Evolutionary conservation across 1,140 invertebrate genomes (phyloP).

Genomic region (Mesaphorura yosii): DNA sequence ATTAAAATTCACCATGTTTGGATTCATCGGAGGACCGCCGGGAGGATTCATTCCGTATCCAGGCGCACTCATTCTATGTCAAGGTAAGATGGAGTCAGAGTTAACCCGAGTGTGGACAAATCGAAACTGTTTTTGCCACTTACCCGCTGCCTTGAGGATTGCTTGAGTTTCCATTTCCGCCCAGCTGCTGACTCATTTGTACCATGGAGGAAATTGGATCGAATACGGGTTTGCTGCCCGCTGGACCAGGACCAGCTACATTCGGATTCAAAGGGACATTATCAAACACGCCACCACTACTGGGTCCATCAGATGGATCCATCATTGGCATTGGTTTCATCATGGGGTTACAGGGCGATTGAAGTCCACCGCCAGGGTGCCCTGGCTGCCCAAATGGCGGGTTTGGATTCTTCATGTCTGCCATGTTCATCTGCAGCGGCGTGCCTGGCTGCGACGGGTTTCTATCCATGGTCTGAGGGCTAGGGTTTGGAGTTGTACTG

Average conservation of each 20-base stretch:
- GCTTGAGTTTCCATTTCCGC: slow-evolving; percentile 50
- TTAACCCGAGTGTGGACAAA: background rate
- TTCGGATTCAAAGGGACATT: slow-evolving; percentile 74
- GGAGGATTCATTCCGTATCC: slow-evolving; percentile 37
- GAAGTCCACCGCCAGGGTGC: slow-evolving; percentile 9
- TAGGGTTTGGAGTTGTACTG: slow-evolving; percentile 31
- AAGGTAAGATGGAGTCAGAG: slow-evolving; percentile 5
- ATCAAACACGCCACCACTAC: slow-evolving; percentile 41
- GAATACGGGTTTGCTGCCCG: slow-evolving; percentile 43
- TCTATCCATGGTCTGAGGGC: slow-evolving; percentile 27
- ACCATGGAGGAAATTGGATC: slow-evolving; percentile 86
- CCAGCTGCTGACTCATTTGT: slow-evolving; percentile 84
- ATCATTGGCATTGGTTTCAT: slow-evolving; percentile 35
- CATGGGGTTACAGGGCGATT: slow-evolving; percentile 23
- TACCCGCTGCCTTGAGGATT: slow-evolving; percentile 35
- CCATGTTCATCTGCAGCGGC: slow-evolving; percentile 29
- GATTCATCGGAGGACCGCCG: slow-evolving; percentile 37
- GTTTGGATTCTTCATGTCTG: slow-evolving; percentile 24
- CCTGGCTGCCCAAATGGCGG: background rate
- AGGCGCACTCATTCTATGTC: slow-evolving; percentile 38
- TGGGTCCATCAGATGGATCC: slow-evolving; percentile 34
- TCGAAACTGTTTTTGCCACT: slow-evolving; percentile 23
- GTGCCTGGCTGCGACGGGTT: slow-evolving; percentile 31
- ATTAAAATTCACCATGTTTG: slow-evolving; percentile 37
- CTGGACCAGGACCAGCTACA: slow-evolving; percentile 43